These are phyloP conservation scores for Cavia porcellus DNA, from an alignment of 2,113 vertebrate species.

Conservation along the genomic window DNA sequence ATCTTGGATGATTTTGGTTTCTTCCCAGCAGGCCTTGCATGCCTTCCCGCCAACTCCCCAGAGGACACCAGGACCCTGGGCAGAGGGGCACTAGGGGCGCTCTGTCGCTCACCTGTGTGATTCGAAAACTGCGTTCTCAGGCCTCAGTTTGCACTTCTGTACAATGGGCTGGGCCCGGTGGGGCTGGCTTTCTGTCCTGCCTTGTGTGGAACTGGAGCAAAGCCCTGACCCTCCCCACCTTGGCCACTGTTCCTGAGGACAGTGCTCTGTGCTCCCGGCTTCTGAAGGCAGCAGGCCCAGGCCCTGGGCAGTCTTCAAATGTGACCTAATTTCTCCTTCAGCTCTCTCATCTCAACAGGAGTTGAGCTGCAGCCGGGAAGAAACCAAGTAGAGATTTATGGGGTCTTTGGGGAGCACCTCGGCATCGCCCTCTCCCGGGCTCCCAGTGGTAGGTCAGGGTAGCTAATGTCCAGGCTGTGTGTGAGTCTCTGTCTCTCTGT, in stretches of 20 bases:
- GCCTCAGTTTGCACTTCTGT: conserved; percentile 38
- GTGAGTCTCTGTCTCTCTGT: conserved; percentile 73
- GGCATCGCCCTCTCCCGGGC: conserved; percentile 30
- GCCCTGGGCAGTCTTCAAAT: conserved; percentile 47
- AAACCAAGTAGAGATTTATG: conserved; percentile 54
- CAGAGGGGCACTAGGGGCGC: neutral
- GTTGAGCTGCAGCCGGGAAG: neutral
- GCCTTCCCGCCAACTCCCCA: neutral
- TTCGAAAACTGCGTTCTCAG: neutral
- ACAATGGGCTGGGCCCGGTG: neutral
- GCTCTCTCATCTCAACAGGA: conserved; percentile 41
- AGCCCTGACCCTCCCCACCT: neutral
- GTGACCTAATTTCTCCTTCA: conserved; percentile 68
- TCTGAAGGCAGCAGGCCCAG: neutral
- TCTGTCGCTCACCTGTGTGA: neutral
- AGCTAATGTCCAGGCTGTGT: conserved; percentile 50
- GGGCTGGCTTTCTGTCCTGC: neutral
- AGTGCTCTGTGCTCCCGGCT: rapidly evolving
- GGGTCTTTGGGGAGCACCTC: conserved; percentile 57
- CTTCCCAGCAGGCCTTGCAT: no score
- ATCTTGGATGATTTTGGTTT: neutral
- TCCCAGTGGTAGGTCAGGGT: conserved; percentile 58
- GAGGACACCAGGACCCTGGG: neutral
- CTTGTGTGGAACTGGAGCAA: neutral
- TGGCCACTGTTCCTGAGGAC: neutral